Evolutionary conservation across 2,113 vertebrate genomes (phyloP).

Genomic region (Chlamydotis undulata): DNA sequence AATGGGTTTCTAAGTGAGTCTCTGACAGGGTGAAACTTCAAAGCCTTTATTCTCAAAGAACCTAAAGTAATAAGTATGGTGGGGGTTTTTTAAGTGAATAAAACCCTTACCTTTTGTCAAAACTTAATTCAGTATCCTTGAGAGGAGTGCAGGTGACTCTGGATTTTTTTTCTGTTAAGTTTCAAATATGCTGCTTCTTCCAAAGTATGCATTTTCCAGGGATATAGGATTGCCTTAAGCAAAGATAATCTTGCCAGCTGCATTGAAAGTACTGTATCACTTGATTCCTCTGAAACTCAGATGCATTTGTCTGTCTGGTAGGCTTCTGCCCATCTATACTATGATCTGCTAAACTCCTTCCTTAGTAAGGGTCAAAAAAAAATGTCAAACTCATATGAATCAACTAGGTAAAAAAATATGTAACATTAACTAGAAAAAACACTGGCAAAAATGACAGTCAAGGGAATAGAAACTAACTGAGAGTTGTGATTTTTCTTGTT

Average conservation of each 20-base stretch:
- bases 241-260: not conserved
- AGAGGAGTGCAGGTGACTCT: not conserved
- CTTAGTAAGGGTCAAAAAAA: not conserved
- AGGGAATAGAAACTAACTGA: not conserved
- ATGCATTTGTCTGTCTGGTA: not conserved
- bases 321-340: not conserved
- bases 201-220: not conserved
- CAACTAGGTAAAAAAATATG: not conserved
- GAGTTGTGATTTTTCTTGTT: not conserved
- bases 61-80: not conserved
- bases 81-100: not conserved
- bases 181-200: not conserved
- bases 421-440: not conserved
- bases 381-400: not conserved
- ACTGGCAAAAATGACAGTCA: not conserved
- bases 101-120: not conserved
- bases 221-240: not conserved
- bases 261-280: not conserved
- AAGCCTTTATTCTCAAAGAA: not conserved
- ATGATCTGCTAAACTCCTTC: not conserved
- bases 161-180: not conserved
- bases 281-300: not conserved
- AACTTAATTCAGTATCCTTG: not conserved
- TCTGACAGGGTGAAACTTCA: not conserved
- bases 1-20: not conserved